Conservation (phyloP, 35 echinoderm and acorn worm species). For the Hemicentrotus pulcherrimus region DNA sequence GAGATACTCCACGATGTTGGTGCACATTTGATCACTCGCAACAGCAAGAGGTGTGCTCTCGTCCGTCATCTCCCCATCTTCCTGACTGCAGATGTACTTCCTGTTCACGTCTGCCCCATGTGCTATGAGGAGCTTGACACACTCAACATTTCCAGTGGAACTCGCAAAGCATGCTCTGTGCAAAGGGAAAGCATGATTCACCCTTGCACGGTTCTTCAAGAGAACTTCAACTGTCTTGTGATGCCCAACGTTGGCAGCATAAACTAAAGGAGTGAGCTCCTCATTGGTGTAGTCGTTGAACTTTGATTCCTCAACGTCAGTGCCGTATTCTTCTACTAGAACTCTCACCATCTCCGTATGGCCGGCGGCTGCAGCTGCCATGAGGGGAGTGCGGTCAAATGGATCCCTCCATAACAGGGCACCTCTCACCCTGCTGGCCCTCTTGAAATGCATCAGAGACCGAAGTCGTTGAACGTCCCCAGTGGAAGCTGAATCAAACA, state of each 20-base stretch:
- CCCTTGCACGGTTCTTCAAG: slow-evolving; percentile 28
- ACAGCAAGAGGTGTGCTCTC: not conserved
- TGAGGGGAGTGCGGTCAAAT: slow-evolving; percentile 19
- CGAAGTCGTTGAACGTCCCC: not conserved
- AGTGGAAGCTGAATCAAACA: slow-evolving; percentile 20
- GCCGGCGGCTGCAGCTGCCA: not conserved
- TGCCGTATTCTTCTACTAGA: slow-evolving; percentile 23
- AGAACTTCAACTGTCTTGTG: slow-evolving; percentile 22
- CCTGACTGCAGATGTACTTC: not conserved
- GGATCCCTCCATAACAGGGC: slow-evolving; percentile 28
- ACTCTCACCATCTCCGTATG: slow-evolving; percentile 3
- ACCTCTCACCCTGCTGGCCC: not conserved
- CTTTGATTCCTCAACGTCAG: slow-evolving; percentile 32
- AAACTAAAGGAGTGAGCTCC: slow-evolving; percentile 35
- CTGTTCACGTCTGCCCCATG: slow-evolving; percentile 36
- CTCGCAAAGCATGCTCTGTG: slow-evolving; percentile 43
- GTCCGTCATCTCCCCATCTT: not conserved
- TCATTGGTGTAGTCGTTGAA: not conserved
- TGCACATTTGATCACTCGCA: slow-evolving; percentile 18
- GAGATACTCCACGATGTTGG: slow-evolving; percentile 25
- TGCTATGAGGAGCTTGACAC: slow-evolving; percentile 19
- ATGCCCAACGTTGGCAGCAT: slow-evolving; percentile 32
- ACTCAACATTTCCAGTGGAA: slow-evolving; percentile 26
- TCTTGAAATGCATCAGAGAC: not conserved
- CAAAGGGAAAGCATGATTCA: slow-evolving; percentile 34